Percentiles rank a stretch among this genome's conserved stretches.
Evolutionary conservation across 2,797 vertebrate genomes (phyloP).

Genomic region (Darevskia nairensis): DNA sequence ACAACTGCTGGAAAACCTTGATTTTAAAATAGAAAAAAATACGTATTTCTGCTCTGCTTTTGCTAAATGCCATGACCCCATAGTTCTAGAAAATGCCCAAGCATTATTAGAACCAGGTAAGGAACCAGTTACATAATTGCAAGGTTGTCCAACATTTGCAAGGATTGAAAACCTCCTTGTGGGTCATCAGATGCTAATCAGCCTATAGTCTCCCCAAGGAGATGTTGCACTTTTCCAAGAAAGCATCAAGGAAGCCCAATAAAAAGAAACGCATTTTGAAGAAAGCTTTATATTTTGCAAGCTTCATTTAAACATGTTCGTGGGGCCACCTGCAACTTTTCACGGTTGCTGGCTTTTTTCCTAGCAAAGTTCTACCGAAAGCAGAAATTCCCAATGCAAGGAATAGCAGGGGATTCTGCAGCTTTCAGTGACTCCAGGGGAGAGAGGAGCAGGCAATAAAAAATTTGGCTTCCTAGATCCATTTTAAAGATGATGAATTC

Average conservation of each 20-base stretch:
- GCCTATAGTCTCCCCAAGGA: slow-evolving; percentile 44
- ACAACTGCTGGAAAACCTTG: slow-evolving; percentile 18
- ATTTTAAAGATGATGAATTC: not conserved
- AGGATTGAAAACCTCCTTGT: slow-evolving; percentile 45
- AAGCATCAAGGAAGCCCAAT: slow-evolving; percentile 34
- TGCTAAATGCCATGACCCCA: not conserved
- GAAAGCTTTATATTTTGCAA: not conserved
- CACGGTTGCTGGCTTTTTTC: slow-evolving; percentile 2
- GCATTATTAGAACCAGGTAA: not conserved
- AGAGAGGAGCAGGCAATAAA: not conserved
- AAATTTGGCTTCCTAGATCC: not conserved
- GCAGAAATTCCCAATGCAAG: not conserved
- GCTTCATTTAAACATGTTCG: not conserved
- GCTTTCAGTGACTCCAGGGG: not conserved
- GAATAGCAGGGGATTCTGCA: slow-evolving; percentile 10
- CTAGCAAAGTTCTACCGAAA: not conserved
- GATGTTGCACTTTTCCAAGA: slow-evolving; percentile 50
- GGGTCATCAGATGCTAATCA: slow-evolving; percentile 55
- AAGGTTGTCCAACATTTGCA: slow-evolving; percentile 34
- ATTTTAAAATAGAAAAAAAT: not conserved
- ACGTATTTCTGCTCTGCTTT: not conserved
- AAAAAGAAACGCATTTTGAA: slow-evolving; percentile 19
- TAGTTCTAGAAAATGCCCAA: not conserved
- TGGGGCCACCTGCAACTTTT: slow-evolving; percentile 7
- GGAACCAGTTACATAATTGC: slow-evolving; percentile 1